Percentiles rank a stretch among this genome's conserved stretches.
phyloP scores from a whole-genome alignment of 2,113 vertebrate genomes.

The Craseonycteris thonglongyai region DNA sequence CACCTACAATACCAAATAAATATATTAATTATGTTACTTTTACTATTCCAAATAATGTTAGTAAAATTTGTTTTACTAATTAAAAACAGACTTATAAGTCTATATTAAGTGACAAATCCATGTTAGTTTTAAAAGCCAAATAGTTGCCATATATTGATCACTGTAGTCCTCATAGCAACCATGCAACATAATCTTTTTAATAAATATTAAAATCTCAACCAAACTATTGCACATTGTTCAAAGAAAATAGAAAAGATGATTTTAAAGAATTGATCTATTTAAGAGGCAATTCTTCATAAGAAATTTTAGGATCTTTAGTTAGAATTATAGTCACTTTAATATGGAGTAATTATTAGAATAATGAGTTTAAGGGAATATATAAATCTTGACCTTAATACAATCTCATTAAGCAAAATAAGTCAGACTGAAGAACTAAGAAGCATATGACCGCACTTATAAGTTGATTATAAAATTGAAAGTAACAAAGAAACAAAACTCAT shows the following conservation, averaged over 20 bases:
- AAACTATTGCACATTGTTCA: slow-evolving; percentile 42
- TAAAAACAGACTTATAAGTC: background rate
- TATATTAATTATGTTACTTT: background rate
- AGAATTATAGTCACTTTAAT: background rate
- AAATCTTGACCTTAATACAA: too few species aligned
- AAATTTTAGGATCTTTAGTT: background rate
- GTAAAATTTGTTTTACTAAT: slow-evolving; percentile 25
- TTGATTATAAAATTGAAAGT: too few species aligned
- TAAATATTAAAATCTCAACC: slow-evolving; percentile 65
- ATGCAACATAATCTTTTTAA: slow-evolving; percentile 62
- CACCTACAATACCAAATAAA: background rate
- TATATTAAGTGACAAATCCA: background rate
- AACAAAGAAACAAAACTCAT: too few species aligned
- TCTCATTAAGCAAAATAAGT: too few species aligned
- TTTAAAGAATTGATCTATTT: background rate
- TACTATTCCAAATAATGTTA: background rate
- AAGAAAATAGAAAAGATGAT: slow-evolving; percentile 46
- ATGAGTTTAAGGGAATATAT: background rate
- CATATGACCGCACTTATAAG: too few species aligned
- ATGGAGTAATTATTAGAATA: background rate
- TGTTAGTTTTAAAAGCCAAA: background rate
- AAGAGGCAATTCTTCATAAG: background rate
- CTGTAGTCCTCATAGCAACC: slow-evolving; percentile 32
- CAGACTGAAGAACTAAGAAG: too few species aligned
- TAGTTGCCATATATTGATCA: slow-evolving; percentile 39